Evolutionary conservation across 2,888 invertebrate species (phyloP), one percentile per base, ranked within the genome.

Genomic region (Eugnorisma glareosa): DNA sequence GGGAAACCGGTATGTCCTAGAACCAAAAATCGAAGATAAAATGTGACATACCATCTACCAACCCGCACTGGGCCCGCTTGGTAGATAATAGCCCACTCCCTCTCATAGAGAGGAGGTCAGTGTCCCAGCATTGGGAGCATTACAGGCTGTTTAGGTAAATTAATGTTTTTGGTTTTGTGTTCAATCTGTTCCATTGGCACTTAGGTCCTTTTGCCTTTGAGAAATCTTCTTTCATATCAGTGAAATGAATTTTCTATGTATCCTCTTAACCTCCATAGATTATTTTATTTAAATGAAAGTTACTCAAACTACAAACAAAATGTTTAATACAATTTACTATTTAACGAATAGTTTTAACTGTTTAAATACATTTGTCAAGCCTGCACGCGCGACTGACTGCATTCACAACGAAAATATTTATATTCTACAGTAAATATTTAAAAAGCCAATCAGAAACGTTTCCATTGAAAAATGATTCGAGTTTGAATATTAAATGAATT

Each of bases 401-500:
- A 45, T 37, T 63, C 48, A 24, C 37, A 45, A 73, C 72, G 40
- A 70, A 82, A 67, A 76, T 54, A 76, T 76, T 73, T 51, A 59
- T 61, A 67, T 63, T 63, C 81, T 59, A 59, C 76, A 35, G 51
- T 80, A 66, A 83, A 80, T 84, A 82, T 86, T 78, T 85, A 66
- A 78, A 86, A 82, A 87, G 74, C 67, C 88, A 77, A 80, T 84
- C 86, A 85, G 57, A 79, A 81, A 64, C 66, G 67, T 82, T 84
- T 77, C 73, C 73, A 84, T 64, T 73, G 82, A 82, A 80, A 82
- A 85, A 75, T 78, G 1, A 76, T 82, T 78, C 76, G 71, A 79
- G 83, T 85, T 88, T 87, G 81, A 88, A 85, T 86, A 86, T 86
- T 78, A 81, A 89, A 89, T 89, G 79, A 84, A 87, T 82, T 82